These are phyloP conservation scores for Onychomys torridus DNA, from an alignment of 2,797 vertebrate species.

Conservation along the genomic window DNA sequence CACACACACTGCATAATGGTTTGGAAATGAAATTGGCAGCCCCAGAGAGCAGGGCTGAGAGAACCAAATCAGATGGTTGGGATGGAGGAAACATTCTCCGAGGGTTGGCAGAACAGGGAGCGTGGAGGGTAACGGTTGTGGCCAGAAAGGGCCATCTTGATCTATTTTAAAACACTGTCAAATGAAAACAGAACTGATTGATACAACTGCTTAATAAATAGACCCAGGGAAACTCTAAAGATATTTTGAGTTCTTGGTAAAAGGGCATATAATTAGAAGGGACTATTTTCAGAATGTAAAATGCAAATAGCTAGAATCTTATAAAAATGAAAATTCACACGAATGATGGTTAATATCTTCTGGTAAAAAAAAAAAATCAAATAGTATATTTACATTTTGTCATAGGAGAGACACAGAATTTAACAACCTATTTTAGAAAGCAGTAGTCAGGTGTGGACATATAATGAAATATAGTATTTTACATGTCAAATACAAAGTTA, in stretches of 20 bases:
- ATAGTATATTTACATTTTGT: constrained; percentile 1
- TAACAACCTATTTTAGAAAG: not conserved
- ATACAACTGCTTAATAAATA: constrained; percentile 49
- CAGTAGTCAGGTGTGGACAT: not conserved
- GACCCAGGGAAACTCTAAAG: constrained; percentile 47
- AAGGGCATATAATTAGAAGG: constrained; percentile 37
- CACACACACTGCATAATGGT: not conserved
- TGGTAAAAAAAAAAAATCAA: constrained; percentile 60
- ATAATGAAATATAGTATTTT: not conserved
- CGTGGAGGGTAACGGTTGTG: not conserved
- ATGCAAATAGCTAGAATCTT: not conserved
- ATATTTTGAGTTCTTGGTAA: constrained; percentile 46
- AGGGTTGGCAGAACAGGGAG: not conserved
- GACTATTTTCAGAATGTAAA: constrained; percentile 18
- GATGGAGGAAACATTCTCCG: not conserved
- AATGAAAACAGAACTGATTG: constrained; percentile 47
- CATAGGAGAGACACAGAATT: constrained; percentile 20
- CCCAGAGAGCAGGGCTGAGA: not conserved
- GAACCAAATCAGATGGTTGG: not conserved
- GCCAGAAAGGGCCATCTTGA: not conserved
- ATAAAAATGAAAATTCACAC: constrained; percentile 13
- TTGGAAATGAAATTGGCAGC: constrained; percentile 2
- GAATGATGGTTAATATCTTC: constrained; percentile 7
- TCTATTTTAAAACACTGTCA: constrained; percentile 42
- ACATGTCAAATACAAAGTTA: not conserved